Base-by-base conservation (phyloP, 2,113 vertebrate genomes). In the Centropus unirufus region DNA sequence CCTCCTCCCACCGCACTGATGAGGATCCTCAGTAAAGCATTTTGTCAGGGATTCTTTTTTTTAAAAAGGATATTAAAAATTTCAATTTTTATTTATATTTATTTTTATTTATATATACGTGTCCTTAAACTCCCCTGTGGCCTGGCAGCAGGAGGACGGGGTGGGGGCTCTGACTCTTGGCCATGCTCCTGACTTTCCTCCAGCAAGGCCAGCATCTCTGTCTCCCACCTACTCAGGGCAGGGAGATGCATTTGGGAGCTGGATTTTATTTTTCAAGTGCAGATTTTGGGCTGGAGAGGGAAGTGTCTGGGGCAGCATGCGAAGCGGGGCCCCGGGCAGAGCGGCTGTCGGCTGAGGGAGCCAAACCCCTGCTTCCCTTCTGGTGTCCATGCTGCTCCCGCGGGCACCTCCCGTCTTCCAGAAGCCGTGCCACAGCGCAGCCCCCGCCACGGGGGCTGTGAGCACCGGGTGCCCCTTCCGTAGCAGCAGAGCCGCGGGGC, bases 241-340 rank as follows among this genome's bases (percentile, higher is more conserved):
- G 29, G 6, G 19, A 10, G 27, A 15, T 5, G 19, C 4, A 8
- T 68, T 92, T 49, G 2, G 29, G 21, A 27, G 9, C 30, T 44
- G 61, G 17, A 4, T 47, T 32, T 55, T 51, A 27, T 52, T 72
- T 19, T 24, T n/a, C 32, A 24, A 24, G 14, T 6, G 22, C 8
- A 47, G 13, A 55, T 80, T 30, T 21, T 3, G 21, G 21, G 3
- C 40, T 7, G 36, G 30, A 29, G 5, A 20, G 3, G 19, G 30
- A 62, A 36, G 13, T 2, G 0, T 3, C 26, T 13, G 12, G 27
- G 46, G 11, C 52, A 8, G 8, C 1, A 2, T 3, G 58, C 8
- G 8, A 2, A 3, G 52, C 0, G 42, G 51, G 34, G 21, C 62
- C 46, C 1, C 1, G 39, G 52, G 29, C 1, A 1, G 36, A 39